phyloP scores from a whole-genome alignment of 2,113 vertebrate species.

The Lamprotornis superbus region DNA sequence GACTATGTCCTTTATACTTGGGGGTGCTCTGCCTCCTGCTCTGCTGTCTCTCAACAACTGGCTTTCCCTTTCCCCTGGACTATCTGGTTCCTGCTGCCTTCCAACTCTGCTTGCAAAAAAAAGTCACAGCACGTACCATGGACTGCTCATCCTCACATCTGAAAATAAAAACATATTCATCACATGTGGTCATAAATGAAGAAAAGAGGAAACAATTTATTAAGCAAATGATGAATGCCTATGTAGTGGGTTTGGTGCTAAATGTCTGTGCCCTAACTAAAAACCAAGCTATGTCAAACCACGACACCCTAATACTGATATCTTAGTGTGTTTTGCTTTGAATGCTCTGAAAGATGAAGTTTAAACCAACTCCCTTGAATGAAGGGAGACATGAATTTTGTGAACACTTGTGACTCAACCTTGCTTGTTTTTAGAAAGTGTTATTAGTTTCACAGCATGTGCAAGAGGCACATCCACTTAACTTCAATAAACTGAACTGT shows the following conservation, averaged over 20 bases:
- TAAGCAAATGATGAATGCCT: neutral
- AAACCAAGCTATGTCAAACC: neutral
- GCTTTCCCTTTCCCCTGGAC: neutral
- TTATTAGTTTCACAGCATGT: neutral
- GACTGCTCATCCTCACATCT: neutral
- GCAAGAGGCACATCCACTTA: neutral
- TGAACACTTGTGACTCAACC: neutral
- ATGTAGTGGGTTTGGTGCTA: too few species aligned
- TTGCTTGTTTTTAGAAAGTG: neutral
- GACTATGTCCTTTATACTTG: neutral
- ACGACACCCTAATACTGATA: rapidly evolving
- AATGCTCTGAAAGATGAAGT: neutral
- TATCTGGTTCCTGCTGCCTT: neutral
- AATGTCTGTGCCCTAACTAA: neutral
- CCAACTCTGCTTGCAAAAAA: neutral
- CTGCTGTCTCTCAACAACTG: neutral
- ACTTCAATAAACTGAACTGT: neutral
- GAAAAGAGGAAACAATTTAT: neutral
- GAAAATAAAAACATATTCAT: neutral
- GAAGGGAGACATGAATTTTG: neutral
- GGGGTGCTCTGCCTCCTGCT: neutral
- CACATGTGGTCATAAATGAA: neutral
- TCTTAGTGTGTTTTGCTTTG: neutral
- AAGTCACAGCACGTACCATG: neutral
- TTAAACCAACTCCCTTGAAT: neutral